Evolutionary conservation across 1,140 invertebrate species (phyloP), one percentile per base, ranked within the genome.

Genomic region (Trypoxylus dichotomus): DNA sequence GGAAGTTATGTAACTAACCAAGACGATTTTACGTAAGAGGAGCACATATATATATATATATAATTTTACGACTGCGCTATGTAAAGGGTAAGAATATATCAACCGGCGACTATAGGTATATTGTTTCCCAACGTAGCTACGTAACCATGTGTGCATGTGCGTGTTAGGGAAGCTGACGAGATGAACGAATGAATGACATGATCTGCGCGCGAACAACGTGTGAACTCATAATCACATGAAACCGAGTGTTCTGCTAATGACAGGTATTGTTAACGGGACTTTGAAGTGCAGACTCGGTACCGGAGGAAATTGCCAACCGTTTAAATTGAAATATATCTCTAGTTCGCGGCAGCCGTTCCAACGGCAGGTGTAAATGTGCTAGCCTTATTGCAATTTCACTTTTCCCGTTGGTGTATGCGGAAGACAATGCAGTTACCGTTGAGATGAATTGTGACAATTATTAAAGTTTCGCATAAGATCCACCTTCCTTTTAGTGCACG

Each of bases 231-330:
- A 68, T 68, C 60, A 15, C 60, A 68, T 25, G 60, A 68, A 68
- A 29, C 60, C 60, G 60, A 68, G 60, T 68, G 60, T 68, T 68
- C 60, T 68, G 60, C 60, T 68, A 68, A 68, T 68, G 60, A 68
- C 60, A 68, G 60, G 60, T 68, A 68, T 68, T 68, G 60, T 68
- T 10, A 68, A 68, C 60, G 60, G 60, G 60, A 68, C 60, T 24
- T 68, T 68, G 60, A 68, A 68, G 60, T 68, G 24, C 60, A 68
- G 60, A 68, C 24, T 21, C 60, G 60, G 19, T 63, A 10, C 0
- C 60, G 27, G 60, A 68, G 24, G 60, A 68, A 68, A 68, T 68
- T 68, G 27, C 60, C 21, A 68, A 68, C 60, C 60, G 60, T 68
- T 68, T 68, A 68, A 24, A 68, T 68, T 68, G 21, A 63, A 63